Base-by-base conservation (phyloP, 2,888 invertebrate genomes). In the Melolontha melolontha region DNA sequence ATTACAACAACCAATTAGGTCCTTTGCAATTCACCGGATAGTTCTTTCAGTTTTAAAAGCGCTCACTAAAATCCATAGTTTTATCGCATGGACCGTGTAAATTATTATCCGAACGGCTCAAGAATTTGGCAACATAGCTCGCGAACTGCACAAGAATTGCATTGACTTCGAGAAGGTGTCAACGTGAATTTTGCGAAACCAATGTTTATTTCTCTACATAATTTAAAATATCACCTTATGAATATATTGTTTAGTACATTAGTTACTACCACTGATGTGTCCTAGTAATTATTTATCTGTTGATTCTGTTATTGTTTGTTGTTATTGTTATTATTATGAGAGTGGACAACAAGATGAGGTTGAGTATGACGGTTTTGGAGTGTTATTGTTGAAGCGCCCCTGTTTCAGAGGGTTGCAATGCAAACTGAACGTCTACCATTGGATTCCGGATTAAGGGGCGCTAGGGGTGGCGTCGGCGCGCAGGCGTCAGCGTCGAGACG, bases 1-100 rank as follows among this genome's bases (percentile, higher is more conserved):
- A 95, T 95, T 84, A 84, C 79, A 80, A 79, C 66, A 50, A 49
- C 39, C 34, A 62, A 16, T 29, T 47, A 29, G 47, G 47, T 47
- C 49, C 59, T 16, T 49, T 41, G 29, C 51, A 64, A 47, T 51
- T 59, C 64, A 64, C 64, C 41, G 40, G 51, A 41, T 12, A 64
- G 14, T 17, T 17, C 14, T 11, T 34, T 51, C 42, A 34, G 10
- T 10, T 34, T 64, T 52, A 52, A 41, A 40, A 64, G 12, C 59
- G 34, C 47, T 47, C 59, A 62, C 59, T 29, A 47, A 62, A 47
- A 49, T 47, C 64, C 64, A 64, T 64, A 42, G 41, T 52, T 11
- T 14, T n/a, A 51, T 29, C 64, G 50, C 27, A 51, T 8, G 22
- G 27, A 27, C 10, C 59, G 29, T 14, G 27, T 5, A 12, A 44